These are phyloP conservation scores for Torymus aiolomorphi DNA, from an alignment of 2,888 invertebrate genomes.

Conservation along the genomic window DNA sequence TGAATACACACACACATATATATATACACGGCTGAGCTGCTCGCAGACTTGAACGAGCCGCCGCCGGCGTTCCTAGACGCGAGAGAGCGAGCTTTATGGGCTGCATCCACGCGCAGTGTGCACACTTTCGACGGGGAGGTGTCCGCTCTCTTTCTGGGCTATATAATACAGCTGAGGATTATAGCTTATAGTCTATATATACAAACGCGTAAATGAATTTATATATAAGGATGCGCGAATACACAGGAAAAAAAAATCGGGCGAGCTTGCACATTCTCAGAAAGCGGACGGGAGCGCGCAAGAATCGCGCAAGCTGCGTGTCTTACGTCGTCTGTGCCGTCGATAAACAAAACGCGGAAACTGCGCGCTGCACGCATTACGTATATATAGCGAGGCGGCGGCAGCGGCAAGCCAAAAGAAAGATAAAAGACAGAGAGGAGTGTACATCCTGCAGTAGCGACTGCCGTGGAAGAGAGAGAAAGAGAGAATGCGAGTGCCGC, in stretches of 20 bases:
- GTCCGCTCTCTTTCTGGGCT: no score
- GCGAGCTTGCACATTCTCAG: no score
- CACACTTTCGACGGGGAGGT: no score
- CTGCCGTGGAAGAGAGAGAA: slow-evolving; percentile 49
- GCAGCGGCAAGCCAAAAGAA: background rate
- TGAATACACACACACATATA: slow-evolving; percentile 57
- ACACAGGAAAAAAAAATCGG: no score
- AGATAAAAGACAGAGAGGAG: background rate
- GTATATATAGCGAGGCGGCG: no score
- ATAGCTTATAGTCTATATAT: no score
- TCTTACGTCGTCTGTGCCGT: background rate
- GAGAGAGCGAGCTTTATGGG: slow-evolving; percentile 66
- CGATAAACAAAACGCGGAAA: slow-evolving; percentile 27
- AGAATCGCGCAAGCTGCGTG: slow-evolving; percentile 56
- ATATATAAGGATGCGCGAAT: no score
- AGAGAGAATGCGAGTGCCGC: slow-evolving; percentile 62
- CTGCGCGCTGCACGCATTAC: background rate
- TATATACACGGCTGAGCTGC: background rate
- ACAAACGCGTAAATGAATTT: no score
- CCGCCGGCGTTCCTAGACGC: slow-evolving; percentile 60
- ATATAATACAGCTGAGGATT: no score
- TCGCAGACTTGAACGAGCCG: slow-evolving; percentile 67
- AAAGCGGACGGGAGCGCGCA: no score
- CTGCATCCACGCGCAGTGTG: slow-evolving; percentile 49
- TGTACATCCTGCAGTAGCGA: no score